Conservation (phyloP, 2,797 vertebrate genomes). For the Halcyon badia region DNA sequence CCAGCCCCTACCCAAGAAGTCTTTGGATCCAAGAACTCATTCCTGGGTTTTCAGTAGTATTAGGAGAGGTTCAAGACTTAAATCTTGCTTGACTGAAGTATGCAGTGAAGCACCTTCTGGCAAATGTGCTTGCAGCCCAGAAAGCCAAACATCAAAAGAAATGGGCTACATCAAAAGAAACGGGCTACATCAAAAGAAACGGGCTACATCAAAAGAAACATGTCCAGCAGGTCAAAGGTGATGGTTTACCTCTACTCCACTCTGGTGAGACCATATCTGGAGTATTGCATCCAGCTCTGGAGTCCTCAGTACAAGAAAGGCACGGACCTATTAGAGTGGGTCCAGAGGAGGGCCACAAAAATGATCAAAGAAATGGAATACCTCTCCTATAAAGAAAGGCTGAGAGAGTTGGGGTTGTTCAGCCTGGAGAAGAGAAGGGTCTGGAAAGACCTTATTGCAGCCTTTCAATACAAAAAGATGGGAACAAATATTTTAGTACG, state of each 20-base stretch:
- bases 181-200: not conserved
- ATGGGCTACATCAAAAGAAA: not conserved
- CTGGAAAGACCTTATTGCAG: not conserved
- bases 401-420: not conserved
- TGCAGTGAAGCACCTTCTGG: not conserved
- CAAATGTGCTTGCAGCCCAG: not conserved
- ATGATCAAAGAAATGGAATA: not conserved
- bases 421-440: not conserved
- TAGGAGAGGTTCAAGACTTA: not conserved
- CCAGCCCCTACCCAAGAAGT: not conserved
- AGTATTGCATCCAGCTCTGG: not conserved
- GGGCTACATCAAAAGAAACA: not conserved
- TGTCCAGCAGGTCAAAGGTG: not conserved
- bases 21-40: not conserved
- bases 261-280: not conserved
- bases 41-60: not conserved
- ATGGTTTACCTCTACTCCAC: not conserved
- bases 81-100: not conserved
- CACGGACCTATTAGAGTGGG: not conserved
- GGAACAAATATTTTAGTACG: not conserved
- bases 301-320: not conserved
- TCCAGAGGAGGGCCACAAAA: not conserved
- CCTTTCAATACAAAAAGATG: not conserved
- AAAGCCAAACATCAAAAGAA: not conserved
- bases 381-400: not conserved